Evolutionary conservation across 2,113 vertebrate species (phyloP), one percentile per base, ranked within the genome.

Genomic region (Bubalus kerabau): DNA sequence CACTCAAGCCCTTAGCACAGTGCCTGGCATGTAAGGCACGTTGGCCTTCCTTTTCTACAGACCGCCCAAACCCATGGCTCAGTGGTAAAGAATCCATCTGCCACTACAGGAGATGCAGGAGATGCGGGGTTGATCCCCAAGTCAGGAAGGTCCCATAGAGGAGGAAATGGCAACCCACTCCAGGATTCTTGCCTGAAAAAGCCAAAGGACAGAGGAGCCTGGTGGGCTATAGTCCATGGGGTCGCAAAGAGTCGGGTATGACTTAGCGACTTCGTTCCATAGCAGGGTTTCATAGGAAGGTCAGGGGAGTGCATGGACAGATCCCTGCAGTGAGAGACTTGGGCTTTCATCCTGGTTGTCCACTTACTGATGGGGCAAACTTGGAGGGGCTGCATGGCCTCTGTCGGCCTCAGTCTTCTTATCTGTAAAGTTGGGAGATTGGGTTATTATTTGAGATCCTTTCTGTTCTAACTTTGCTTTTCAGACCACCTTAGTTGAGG

Each of bases 271-370:
- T 12, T 71, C 0, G 19, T 40, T 32, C 17, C 28, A 46, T 6
- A 46, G 26, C n/a, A 59, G 28, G 10, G 36, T 43, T 89, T 43
- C 1, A 19, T 2, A 15, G 40, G 46, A 30, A 52, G 76, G 60
- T 32, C 24, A 36, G 36, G 3, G 16, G 1, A 26, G 4, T 1
- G 7, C 8, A 0, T 43, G 32, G 71, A 32, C 4, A 56, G 52
- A 43, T 8, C 28, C 6, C 28, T 54, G 30, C 48, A 8, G 19
- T 54, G 59, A 76, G 57, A n/a, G 14, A 46, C 40, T 6, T 36
- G 87, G 62, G 32, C 13, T 46, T 91, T 43, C 52, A 43, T 24
- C 62, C 57, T 64, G 21, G 32, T 23, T 71, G 15, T 40, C 36
- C 5, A 26, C 6, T 36, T 40, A 36, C n/a, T 36, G 50, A 71